Percentiles rank a stretch among this genome's conserved stretches.
These are phyloP conservation scores for Microhierax caerulescens DNA, from an alignment of 2,797 vertebrate genomes.

Conservation along the genomic window DNA sequence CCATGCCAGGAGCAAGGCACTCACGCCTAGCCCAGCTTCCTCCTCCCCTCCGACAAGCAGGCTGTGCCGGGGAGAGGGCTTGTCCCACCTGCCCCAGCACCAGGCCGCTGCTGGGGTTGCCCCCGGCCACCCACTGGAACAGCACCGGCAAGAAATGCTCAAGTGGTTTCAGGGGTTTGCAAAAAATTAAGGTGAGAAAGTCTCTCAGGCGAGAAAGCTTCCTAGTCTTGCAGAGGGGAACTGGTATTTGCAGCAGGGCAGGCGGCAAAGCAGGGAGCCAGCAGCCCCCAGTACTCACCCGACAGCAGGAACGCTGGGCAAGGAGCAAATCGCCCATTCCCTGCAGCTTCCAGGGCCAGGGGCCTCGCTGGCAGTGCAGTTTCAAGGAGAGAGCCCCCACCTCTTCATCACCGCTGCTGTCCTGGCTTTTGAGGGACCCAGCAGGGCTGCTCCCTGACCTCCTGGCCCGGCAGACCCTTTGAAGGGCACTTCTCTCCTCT, in stretches of 20 bases:
- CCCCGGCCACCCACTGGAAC: neutral
- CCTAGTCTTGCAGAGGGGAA: neutral
- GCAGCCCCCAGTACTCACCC: neutral
- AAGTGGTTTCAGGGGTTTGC: neutral
- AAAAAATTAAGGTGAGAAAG: neutral
- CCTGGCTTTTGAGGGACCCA: too few relatives aligned
- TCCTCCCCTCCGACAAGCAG: rapidly evolving
- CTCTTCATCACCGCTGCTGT: too few relatives aligned
- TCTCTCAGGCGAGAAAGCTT: neutral
- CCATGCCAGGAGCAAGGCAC: neutral
- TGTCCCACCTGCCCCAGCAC: neutral
- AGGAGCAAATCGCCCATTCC: neutral
- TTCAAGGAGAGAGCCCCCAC: neutral
- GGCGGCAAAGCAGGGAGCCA: neutral
- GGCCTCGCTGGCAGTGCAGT: rapidly evolving
- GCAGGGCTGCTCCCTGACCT: neutral
- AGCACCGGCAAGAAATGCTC: neutral
- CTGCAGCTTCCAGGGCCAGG: neutral
- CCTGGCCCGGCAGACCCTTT: neutral
- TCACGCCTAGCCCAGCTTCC: neutral
- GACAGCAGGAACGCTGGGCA: neutral
- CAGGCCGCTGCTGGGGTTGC: neutral
- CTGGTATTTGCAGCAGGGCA: neutral
- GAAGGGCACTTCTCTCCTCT: too few relatives aligned
- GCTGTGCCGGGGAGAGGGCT: neutral